These are phyloP conservation scores for Lottia scabra DNA, from an alignment of 2,888 invertebrate genomes.

Conservation along the genomic window DNA sequence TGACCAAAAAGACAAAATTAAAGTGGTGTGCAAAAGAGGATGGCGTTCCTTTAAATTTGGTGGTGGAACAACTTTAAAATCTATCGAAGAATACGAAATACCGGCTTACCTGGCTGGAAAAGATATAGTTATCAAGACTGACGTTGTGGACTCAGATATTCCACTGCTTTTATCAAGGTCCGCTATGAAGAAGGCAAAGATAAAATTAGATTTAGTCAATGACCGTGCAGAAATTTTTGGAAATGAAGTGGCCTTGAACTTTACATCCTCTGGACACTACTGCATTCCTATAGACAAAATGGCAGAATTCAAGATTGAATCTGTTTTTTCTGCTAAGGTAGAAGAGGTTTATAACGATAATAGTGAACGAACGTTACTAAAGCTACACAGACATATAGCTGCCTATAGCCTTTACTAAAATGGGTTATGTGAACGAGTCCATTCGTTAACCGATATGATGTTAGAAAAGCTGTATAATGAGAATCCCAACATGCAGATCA, in stretches of 20 bases:
- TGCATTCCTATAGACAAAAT: conserved; percentile 19
- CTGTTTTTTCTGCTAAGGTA: background rate
- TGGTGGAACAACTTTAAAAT: background rate
- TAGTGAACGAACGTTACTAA: background rate
- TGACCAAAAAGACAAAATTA: background rate
- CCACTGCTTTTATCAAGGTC: conserved; percentile 1
- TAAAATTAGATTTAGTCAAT: background rate
- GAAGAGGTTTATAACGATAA: too few relatives aligned
- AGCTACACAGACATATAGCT: conserved; percentile 18
- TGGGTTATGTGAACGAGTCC: too few relatives aligned
- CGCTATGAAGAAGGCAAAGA: conserved; percentile 2
- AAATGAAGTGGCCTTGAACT: conserved; percentile 10
- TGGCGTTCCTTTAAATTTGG: background rate
- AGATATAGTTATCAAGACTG: conserved; percentile 8
- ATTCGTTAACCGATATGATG: too few relatives aligned
- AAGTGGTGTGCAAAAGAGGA: background rate
- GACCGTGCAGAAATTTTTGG: background rate
- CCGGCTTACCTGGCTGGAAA: conserved; percentile 2
- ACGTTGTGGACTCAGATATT: conserved; percentile 13
- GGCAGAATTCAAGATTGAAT: conserved; percentile 11
- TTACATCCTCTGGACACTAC: conserved; percentile 19
- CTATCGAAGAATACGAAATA: background rate
- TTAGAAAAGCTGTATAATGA: too few relatives aligned
- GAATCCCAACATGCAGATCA: too few relatives aligned
- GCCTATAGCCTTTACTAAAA: too few relatives aligned